Evolutionary conservation across 2,797 vertebrate species (phyloP).

Genomic region (Danio kyathit): DNA sequence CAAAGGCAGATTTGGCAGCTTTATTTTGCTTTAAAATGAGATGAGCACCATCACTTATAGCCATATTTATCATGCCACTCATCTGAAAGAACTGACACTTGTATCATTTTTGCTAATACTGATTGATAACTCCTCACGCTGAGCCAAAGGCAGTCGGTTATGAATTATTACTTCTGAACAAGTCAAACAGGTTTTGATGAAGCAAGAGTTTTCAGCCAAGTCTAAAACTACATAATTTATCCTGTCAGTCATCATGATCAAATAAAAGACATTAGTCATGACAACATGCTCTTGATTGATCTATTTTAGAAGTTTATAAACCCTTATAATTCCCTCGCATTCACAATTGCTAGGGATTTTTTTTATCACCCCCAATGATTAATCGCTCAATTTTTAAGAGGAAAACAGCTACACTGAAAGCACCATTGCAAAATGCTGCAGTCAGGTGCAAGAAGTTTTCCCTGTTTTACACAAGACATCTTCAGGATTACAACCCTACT

Average conservation of each 20-base stretch:
- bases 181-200: slow-evolving; percentile 62
- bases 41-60: slow-evolving; percentile 12
- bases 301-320: slow-evolving; percentile 46
- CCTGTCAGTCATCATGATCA: slow-evolving; percentile 44
- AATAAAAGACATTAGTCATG: slow-evolving; percentile 47
- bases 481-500: slow-evolving; percentile 21
- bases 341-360: background rate
- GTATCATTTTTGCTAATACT: slow-evolving; percentile 53
- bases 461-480: slow-evolving; percentile 49
- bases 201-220: slow-evolving; percentile 40
- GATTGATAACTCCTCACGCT: slow-evolving; percentile 61
- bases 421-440: background rate
- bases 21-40: slow-evolving; percentile 29
- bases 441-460: slow-evolving; percentile 39
- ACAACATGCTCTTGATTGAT: slow-evolving; percentile 23
- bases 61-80: slow-evolving; percentile 57
- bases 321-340: slow-evolving; percentile 58
- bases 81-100: slow-evolving; percentile 51
- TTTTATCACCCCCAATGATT: background rate
- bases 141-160: slow-evolving; percentile 59
- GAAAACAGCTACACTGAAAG: background rate
- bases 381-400: background rate
- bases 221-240: slow-evolving; percentile 59
- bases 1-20: slow-evolving; percentile 9
- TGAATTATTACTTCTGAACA: slow-evolving; percentile 56